A percentile compares a stretch with the other conserved stretches of the same genome.
Evolutionary conservation across 2,113 vertebrate genomes (phyloP).

Genomic region (mouse (Mus musculus)): DNA sequence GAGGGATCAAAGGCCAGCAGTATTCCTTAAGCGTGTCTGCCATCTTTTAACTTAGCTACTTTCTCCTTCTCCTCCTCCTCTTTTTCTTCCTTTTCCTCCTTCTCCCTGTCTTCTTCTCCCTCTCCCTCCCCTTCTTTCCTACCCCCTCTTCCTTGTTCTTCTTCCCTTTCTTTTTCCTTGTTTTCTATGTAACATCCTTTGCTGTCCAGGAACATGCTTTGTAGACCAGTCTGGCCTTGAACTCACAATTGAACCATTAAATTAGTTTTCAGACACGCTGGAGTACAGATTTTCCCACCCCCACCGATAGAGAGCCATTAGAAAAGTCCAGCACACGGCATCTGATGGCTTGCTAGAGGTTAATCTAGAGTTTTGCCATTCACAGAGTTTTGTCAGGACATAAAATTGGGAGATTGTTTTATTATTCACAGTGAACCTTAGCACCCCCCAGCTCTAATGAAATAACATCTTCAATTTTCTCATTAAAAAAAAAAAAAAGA

Average conservation of each 20-base stretch:
- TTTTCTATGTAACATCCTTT: background rate
- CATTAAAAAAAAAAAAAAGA: conserved; percentile 40
- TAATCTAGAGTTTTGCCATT: conserved; percentile 8
- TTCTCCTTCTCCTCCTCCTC: too few species aligned
- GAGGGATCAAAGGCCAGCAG: background rate
- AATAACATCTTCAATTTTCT: conserved; percentile 46
- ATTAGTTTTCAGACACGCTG: conserved; percentile 2
- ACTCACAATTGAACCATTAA: background rate
- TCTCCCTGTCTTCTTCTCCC: fast-evolving
- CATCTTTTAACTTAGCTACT: background rate
- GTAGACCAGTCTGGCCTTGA: too few species aligned
- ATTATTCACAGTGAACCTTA: background rate
- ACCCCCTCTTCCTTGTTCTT: too few species aligned
- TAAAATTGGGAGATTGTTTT: conserved; percentile 36
- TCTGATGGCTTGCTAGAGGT: background rate
- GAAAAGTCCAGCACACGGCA: background rate
- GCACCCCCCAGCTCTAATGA: background rate
- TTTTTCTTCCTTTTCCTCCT: too few species aligned
- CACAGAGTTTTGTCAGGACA: background rate
- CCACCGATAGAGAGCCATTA: background rate
- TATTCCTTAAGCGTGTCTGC: background rate
- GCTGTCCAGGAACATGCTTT: too few species aligned
- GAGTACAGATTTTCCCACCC: background rate
- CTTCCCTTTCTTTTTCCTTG: too few species aligned
- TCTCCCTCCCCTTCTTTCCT: too few species aligned